Conservation (phyloP, 2,888 invertebrate genomes). For the Folsomia manolachei region DNA sequence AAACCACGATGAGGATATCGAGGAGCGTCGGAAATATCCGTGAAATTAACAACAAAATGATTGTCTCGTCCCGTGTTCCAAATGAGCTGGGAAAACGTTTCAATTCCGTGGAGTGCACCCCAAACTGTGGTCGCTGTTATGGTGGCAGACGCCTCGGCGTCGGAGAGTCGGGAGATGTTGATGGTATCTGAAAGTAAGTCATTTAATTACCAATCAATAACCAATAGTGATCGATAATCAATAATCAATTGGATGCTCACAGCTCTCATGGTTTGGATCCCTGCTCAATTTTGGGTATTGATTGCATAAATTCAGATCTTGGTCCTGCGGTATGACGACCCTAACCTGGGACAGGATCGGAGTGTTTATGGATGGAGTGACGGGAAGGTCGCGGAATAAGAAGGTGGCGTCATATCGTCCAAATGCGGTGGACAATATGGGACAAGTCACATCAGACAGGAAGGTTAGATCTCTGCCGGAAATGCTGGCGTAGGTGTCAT, state of each 20-base stretch:
- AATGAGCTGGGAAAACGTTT: constrained; percentile 78
- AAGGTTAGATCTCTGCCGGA: constrained; percentile 25
- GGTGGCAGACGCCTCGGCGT: constrained; percentile 20
- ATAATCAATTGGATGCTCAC: constrained; percentile 10
- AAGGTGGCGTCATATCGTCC: constrained; percentile 39
- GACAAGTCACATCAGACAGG: constrained; percentile 25
- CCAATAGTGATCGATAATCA: too few relatives aligned
- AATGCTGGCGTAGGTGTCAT: constrained; percentile 16
- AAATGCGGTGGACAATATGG: constrained; percentile 35
- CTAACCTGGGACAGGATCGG: constrained; percentile 26
- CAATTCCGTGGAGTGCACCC: constrained; percentile 81
- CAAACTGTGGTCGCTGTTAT: constrained; percentile 59
- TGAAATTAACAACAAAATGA: constrained; percentile 67
- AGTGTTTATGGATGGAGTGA: constrained; percentile 15
- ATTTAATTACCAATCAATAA: too few relatives aligned
- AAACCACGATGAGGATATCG: constrained; percentile 78
- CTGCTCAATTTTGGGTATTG: constrained; percentile 36
- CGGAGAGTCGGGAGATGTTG: background rate
- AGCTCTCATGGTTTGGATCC: constrained; percentile 33
- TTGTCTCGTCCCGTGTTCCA: constrained; percentile 52
- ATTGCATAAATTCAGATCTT: constrained; percentile 26
- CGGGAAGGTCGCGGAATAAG: constrained; percentile 28
- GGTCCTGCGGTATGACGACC: constrained; percentile 23
- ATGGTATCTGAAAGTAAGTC: constrained; percentile 6
- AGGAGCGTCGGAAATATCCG: constrained; percentile 71